phyloP scores from a whole-genome alignment of 1,140 invertebrate genomes.

The Pararge aegeria region DNA sequence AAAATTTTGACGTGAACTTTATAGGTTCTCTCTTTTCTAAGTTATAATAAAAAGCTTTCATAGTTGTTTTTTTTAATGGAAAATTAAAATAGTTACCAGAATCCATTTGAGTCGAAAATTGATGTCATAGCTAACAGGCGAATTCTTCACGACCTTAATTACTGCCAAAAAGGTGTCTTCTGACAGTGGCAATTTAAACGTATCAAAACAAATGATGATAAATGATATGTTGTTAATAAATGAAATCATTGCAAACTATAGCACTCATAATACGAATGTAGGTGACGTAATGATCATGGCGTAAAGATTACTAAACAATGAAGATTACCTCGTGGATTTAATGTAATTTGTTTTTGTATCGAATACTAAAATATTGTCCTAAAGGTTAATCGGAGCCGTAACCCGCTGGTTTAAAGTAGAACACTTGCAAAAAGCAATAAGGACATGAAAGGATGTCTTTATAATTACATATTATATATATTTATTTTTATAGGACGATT shows the following conservation, averaged over 20 bases:
- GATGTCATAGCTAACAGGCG: neutral
- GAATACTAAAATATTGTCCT: too few species aligned
- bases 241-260: slow-evolving; percentile 18
- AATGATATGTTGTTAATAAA: slow-evolving; percentile 7
- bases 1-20: neutral
- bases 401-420: neutral
- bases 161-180: slow-evolving; percentile 6
- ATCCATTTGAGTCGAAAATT: neutral
- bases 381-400: neutral
- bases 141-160: neutral
- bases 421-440: too few species aligned
- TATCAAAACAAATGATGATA: slow-evolving; percentile 28
- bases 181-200: slow-evolving; percentile 10
- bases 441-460: too few species aligned
- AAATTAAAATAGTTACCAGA: neutral
- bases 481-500: too few species aligned
- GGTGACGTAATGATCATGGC: neutral
- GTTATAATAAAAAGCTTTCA: neutral
- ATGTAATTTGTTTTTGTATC: too few species aligned
- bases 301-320: neutral
- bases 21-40: neutral
- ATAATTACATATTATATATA: too few species aligned
- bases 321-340: too few species aligned
- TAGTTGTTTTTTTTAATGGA: neutral
- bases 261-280: neutral